These are phyloP conservation scores for Alces alces DNA, from an alignment of 2,113 vertebrate species.

Conservation along the genomic window DNA sequence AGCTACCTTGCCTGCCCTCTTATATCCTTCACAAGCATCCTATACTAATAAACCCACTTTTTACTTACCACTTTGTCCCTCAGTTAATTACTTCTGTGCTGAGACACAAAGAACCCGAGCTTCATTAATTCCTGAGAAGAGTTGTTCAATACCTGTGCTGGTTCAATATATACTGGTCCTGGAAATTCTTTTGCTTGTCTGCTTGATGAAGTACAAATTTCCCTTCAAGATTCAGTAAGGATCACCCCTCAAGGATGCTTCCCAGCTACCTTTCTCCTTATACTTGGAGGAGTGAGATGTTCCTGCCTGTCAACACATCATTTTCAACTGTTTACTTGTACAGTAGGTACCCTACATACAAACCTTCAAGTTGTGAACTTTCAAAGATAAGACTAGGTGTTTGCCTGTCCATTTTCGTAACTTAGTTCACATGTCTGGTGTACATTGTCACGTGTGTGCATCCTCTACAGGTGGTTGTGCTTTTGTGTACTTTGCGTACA, in stretches of 20 bases:
- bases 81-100: background rate
- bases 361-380: background rate
- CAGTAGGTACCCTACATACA: background rate
- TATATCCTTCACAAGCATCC: background rate
- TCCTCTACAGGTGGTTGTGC: background rate
- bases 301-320: background rate
- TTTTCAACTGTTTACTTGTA: background rate
- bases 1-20: background rate
- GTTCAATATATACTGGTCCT: background rate
- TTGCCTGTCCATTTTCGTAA: background rate
- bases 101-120: background rate
- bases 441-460: background rate
- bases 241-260: background rate
- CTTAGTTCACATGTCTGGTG: background rate
- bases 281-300: background rate
- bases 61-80: background rate
- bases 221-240: background rate
- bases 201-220: background rate
- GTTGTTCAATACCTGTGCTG: background rate
- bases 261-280: background rate
- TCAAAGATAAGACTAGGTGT: background rate
- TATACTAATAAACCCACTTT: background rate
- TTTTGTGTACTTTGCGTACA: background rate
- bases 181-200: background rate
- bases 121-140: background rate